Evolutionary conservation across 2,888 invertebrate genomes (phyloP).

Genomic region (Eumerus sabulonum): DNA sequence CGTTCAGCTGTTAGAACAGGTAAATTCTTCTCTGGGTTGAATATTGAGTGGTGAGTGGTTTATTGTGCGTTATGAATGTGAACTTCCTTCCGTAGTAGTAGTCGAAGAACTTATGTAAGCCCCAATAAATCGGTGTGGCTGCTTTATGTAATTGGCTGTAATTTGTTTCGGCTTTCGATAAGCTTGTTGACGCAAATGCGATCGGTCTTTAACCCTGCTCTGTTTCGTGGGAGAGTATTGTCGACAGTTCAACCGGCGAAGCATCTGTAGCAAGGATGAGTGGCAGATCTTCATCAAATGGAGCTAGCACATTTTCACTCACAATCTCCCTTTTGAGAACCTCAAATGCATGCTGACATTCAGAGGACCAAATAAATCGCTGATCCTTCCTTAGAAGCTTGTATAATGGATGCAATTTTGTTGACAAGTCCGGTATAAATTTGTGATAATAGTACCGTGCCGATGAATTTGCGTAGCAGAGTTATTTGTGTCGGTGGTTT

Average conservation of each 20-base stretch:
- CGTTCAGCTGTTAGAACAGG: slow-evolving; percentile 53
- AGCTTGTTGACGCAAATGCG: too few species aligned
- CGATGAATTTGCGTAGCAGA: slow-evolving; percentile 28
- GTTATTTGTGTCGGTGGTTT: slow-evolving; percentile 68
- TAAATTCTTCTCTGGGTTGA: too few species aligned
- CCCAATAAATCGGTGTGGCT: too few species aligned
- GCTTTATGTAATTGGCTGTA: too few species aligned
- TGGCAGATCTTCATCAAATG: neutral
- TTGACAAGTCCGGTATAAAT: slow-evolving; percentile 23
- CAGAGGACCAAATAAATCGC: too few species aligned
- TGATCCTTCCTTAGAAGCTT: too few species aligned
- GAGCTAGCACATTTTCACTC: neutral
- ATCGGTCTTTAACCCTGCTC: too few species aligned
- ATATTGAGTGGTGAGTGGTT: slow-evolving; percentile 42
- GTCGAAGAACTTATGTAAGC: slow-evolving; percentile 55
- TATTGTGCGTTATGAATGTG: slow-evolving; percentile 57
- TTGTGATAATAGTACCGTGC: slow-evolving; percentile 43
- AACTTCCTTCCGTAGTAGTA: too few species aligned
- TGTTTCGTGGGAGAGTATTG: too few species aligned
- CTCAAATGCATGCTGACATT: neutral
- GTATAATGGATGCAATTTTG: too few species aligned
- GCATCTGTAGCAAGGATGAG: slow-evolving; percentile 44
- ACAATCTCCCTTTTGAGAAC: neutral
- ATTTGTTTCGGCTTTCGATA: too few species aligned
- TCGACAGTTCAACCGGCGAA: too few species aligned